Base-by-base conservation (phyloP, 92 coral and sea anemone species). In the Virgularia gustaviana region DNA sequence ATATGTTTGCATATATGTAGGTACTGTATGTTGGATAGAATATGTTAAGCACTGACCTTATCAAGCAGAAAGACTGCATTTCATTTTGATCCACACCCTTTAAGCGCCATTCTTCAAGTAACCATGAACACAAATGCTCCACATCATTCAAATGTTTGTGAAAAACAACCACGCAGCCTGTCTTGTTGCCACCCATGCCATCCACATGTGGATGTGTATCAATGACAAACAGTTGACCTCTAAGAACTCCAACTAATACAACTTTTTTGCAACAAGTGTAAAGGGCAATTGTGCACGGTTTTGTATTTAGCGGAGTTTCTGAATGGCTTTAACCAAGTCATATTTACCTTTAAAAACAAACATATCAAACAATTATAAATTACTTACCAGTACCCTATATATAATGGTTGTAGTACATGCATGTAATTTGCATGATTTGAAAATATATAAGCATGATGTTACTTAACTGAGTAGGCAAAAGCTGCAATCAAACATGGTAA, bases 251-350 rank as follows among this genome's bases (percentile, higher is more conserved):
- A 9, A 78, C 36, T 37, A 79, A 60, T 27, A 79, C 39, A 8
- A 79, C 58, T 13, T 5, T 55, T 29, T 72, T 62, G 31, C 47
- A 29, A 20, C 84, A 79, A 1, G 84, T 72, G 49, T 72, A 79
- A 16, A 79, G 36, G 44, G 79, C 84, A 11, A 57, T 57, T 10
- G 33, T 49, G 13, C n/a, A n/a, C n/a, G n/a, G n/a, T n/a, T n/a
- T n/a, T n/a, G n/a, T n/a, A n/a, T n/a, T n/a, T n/a, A n/a, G n/a
- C n/a, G n/a, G n/a, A n/a, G n/a, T n/a, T n/a, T n/a, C n/a, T n/a
- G n/a, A n/a, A n/a, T n/a, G n/a, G n/a, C n/a, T n/a, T n/a, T n/a
- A n/a, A n/a, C n/a, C n/a, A n/a, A n/a, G n/a, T n/a, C n/a, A n/a
- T n/a, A n/a, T n/a, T n/a, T n/a, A n/a, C n/a, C n/a, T n/a, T n/a